Evolutionary conservation across 1,140 invertebrate genomes (phyloP).

Genomic region (Drosophila kepulauana): DNA sequence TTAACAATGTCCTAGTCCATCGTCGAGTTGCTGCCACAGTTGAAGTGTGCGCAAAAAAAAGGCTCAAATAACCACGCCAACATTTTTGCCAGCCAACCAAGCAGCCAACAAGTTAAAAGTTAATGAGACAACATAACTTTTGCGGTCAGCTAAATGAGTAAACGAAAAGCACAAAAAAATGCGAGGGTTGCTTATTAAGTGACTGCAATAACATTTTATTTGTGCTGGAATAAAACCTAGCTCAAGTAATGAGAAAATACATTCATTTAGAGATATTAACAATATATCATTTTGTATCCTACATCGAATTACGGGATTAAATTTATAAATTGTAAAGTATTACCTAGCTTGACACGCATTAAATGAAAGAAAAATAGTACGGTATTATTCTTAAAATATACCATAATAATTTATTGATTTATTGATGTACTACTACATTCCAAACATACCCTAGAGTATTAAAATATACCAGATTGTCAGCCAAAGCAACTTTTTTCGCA

Average conservation of each 20-base stretch:
- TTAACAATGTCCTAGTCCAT: conserved; percentile 76
- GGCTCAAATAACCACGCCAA: conserved; percentile 75
- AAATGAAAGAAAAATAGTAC: no score
- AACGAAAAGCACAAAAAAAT: conserved; percentile 30
- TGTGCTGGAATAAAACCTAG: background rate
- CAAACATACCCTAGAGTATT: no score
- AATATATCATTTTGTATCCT: no score
- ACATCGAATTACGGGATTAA: no score
- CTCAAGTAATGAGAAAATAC: background rate
- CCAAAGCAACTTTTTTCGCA: no score
- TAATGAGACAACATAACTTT: conserved; percentile 85
- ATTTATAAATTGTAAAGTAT: no score
- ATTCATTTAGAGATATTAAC: background rate
- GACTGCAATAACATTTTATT: background rate
- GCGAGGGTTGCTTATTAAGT: conserved; percentile 23
- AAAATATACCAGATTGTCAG: no score
- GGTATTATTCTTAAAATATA: no score
- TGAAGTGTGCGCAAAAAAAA: conserved; percentile 59
- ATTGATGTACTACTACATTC: no score
- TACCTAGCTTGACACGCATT: no score
- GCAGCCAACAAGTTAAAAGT: conserved; percentile 77
- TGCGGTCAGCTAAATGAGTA: conserved; percentile 75
- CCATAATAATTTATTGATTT: no score
- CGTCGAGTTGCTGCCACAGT: conserved; percentile 53
- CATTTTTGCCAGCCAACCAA: conserved; percentile 37